Conservation (phyloP, 35 echinoderm and acorn worm species). For the Nesometra sesokonis region DNA sequence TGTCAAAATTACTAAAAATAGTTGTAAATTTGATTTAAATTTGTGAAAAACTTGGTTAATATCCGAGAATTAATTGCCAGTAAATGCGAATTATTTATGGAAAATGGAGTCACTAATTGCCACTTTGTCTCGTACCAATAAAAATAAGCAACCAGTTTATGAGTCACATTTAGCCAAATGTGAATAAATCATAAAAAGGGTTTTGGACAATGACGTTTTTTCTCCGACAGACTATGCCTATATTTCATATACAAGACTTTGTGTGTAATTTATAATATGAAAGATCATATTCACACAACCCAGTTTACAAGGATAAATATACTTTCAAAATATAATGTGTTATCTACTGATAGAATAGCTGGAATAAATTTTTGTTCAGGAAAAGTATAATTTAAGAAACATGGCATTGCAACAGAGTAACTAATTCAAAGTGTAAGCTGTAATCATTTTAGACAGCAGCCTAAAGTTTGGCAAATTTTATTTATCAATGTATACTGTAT, state of each 20-base stretch:
- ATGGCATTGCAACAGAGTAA: too few relatives aligned
- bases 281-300: neutral
- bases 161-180: neutral
- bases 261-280: neutral
- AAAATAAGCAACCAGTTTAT: neutral
- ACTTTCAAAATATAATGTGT: too few relatives aligned
- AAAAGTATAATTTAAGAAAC: too few relatives aligned
- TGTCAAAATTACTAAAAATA: neutral
- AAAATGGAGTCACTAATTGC: neutral
- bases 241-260: neutral
- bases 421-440: too few relatives aligned
- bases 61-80: neutral
- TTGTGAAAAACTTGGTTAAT: neutral
- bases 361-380: too few relatives aligned
- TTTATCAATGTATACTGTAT: too few relatives aligned
- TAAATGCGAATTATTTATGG: neutral
- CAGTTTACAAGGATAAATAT: too few relatives aligned
- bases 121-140: neutral
- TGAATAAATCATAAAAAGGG: neutral
- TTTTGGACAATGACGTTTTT: neutral
- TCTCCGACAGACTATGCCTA: neutral
- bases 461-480: too few relatives aligned
- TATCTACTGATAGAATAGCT: too few relatives aligned
- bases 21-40: neutral
- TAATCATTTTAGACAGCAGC: too few relatives aligned